These are phyloP conservation scores for Chaetophractus vellerosus DNA, from an alignment of 2,797 vertebrate species.

Conservation along the genomic window DNA sequence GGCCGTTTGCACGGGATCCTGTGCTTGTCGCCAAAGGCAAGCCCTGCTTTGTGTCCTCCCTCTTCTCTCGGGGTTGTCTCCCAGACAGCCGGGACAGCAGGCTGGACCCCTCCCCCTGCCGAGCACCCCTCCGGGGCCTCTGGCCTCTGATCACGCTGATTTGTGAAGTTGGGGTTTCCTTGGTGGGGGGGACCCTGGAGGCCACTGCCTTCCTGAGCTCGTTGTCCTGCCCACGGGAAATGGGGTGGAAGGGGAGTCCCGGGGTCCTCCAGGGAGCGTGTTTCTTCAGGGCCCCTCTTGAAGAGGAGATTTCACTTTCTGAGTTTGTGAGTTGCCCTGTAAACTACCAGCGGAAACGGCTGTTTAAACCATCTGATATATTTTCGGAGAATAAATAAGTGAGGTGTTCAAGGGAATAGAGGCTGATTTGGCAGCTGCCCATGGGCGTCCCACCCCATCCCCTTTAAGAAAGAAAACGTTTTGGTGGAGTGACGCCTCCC, in stretches of 20 bases:
- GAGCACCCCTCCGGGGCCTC: background rate
- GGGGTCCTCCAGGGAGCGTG: background rate
- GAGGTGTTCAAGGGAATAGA: background rate
- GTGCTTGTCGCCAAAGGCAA: too few species aligned
- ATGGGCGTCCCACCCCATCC: background rate
- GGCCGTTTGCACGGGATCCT: constrained; percentile 82
- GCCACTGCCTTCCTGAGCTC: background rate
- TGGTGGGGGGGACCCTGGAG: background rate
- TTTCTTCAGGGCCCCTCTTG: background rate
- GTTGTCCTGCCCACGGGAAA: too few species aligned
- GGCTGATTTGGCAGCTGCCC: background rate
- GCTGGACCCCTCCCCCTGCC: background rate
- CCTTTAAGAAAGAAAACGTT: background rate
- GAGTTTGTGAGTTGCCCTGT: background rate
- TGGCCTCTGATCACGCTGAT: background rate
- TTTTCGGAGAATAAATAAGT: background rate
- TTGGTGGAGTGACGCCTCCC: background rate
- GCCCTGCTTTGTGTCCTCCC: constrained; percentile 70
- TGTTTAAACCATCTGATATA: background rate
- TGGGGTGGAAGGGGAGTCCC: too few species aligned
- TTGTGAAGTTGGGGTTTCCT: background rate
- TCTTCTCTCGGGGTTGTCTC: constrained; percentile 27
- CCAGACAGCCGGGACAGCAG: background rate
- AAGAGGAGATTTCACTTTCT: background rate
- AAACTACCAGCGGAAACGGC: background rate